A percentile compares a stretch with the other conserved stretches of the same genome.
Conservation (phyloP, 2,797 vertebrate species). For the Micrastur ruficollis region DNA sequence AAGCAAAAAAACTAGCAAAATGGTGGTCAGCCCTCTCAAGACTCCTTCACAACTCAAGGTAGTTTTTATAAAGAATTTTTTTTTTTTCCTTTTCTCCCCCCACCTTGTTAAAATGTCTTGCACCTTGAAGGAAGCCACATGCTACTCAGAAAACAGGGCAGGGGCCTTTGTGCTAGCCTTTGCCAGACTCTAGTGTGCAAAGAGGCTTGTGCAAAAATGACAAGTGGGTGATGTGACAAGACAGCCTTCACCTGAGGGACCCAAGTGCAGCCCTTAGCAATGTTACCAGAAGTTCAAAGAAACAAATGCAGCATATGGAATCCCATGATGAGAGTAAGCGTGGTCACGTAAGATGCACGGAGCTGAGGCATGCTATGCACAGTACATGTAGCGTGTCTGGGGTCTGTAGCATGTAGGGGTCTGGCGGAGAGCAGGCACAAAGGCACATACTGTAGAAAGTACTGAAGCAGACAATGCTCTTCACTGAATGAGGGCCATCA, state of each 20-base stretch:
- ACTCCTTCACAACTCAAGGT: background rate
- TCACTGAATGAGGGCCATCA: accelerated
- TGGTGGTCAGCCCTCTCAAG: background rate
- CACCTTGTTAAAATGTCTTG: background rate
- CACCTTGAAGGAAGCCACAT: background rate
- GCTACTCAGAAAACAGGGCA: accelerated
- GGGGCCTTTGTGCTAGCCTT: background rate
- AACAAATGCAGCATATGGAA: background rate
- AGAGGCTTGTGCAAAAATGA: background rate
- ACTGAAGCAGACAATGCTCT: background rate
- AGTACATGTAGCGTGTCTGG: accelerated
- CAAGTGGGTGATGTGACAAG: background rate
- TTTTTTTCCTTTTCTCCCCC: background rate
- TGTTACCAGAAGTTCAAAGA: background rate
- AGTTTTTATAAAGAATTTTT: background rate
- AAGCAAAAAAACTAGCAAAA: background rate
- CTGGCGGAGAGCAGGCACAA: background rate
- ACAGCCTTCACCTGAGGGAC: background rate
- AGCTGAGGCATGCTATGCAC: background rate
- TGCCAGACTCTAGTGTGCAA: background rate
- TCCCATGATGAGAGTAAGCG: accelerated
- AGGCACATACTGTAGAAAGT: background rate
- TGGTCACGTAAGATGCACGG: background rate
- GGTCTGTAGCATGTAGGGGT: accelerated
- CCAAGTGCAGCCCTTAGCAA: accelerated